Evolutionary conservation across 2,888 invertebrate genomes (phyloP), one percentile per base, ranked within the genome.

Genomic region (Adela reaumurella): DNA sequence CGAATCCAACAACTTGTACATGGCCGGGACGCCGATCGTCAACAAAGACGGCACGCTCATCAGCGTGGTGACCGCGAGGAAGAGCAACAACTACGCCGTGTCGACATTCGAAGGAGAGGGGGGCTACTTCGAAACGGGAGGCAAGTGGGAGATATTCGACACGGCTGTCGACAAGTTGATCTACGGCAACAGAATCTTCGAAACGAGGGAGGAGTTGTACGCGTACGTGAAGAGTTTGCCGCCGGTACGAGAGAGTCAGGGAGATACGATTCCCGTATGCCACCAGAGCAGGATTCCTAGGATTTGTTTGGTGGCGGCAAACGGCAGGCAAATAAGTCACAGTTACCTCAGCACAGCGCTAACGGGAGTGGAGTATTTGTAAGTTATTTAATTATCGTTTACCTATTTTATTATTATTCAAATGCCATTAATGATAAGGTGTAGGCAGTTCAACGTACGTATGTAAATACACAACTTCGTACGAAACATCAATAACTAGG

Each of bases 71-170:
- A 77, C 76, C 2, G 78, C 68, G 1, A 57, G 57, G 46, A 51
- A 60, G 2, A 73, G 72, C 14, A 70, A 70, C 57, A 68, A 73
- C 52, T 79, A 79, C 52, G 78, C 77, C 1, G 68, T 77, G 14
- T 72, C 76, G 8, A 64, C 62, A 1, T 63, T 69, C 29, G 73
- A 76, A 73, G 74, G 77, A n/a, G 67, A 67, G 42, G 71, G 76
- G 50, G 78, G 78, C 0, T 78, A 74, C 64, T 74, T 78, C 62
- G 68, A 68, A 48, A 76, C 73, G 0, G 45, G 62, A 0, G 50
- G 57, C 1, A 57, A 65, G 0, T 78, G 78, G 78, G 50, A 54
- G 42, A 49, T 58, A 0, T 11, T 64, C 1, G 56, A 62, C 29
- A 53, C 59, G 1, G 54, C 63, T 0, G 62, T 58, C 2, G 61